phyloP scores from a whole-genome alignment of 2,888 invertebrate species.

The Marasmarcha lunaedactyla region DNA sequence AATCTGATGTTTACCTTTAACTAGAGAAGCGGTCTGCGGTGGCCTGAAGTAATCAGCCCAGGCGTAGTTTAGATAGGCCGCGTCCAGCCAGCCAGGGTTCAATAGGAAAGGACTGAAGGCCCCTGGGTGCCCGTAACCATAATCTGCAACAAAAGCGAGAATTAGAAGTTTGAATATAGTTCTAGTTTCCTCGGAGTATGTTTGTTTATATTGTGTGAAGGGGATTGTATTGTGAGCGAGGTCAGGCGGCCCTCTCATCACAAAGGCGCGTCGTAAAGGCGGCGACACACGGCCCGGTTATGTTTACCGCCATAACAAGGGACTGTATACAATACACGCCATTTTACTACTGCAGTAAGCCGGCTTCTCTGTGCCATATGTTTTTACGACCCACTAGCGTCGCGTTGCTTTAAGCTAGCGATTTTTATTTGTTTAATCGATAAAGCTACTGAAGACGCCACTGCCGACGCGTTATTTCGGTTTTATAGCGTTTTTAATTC shows the following conservation, averaged over 20 bases:
- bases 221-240: slow-evolving; percentile 20
- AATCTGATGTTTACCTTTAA: slow-evolving; percentile 65
- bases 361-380: slow-evolving; percentile 66
- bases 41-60: slow-evolving; percentile 79
- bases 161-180: slow-evolving; percentile 8
- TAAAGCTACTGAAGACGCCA: slow-evolving; percentile 54
- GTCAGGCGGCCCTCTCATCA: slow-evolving; percentile 40
- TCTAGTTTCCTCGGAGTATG: background rate
- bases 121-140: slow-evolving; percentile 83
- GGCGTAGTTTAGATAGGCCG: slow-evolving; percentile 84
- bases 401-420: slow-evolving; percentile 60
- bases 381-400: slow-evolving; percentile 61
- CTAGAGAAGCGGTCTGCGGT: slow-evolving; percentile 57
- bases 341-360: slow-evolving; percentile 62
- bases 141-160: slow-evolving; percentile 70
- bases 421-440: slow-evolving; percentile 71
- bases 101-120: slow-evolving; percentile 83
- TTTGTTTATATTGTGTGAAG: background rate
- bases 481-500: slow-evolving; percentile 56
- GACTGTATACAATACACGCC: slow-evolving; percentile 60
- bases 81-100: slow-evolving; percentile 88
- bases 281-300: slow-evolving; percentile 59
- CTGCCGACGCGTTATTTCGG: slow-evolving; percentile 50
- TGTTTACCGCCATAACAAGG: slow-evolving; percentile 66
- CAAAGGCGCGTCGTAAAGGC: slow-evolving; percentile 60